phyloP scores from a whole-genome alignment of 1,140 invertebrate species.

The Homarus americanus region DNA sequence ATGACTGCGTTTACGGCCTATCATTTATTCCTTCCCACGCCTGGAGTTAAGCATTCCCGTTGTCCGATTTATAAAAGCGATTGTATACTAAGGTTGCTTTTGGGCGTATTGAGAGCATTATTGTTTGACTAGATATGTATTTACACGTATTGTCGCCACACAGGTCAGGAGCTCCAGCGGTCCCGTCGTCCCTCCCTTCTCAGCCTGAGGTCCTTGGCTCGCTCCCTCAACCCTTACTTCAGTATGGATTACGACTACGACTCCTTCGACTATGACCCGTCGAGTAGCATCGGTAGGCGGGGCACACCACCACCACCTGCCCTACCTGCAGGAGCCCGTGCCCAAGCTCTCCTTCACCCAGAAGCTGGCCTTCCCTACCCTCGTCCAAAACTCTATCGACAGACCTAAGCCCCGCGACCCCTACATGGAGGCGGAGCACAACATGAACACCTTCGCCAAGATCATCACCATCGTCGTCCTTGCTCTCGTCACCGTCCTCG shows the following conservation, averaged over 20 bases:
- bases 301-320: not conserved
- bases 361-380: constrained; percentile 84
- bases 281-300: not conserved
- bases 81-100: too few species aligned
- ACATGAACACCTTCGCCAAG: constrained; percentile 85
- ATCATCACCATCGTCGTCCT: constrained; percentile 85
- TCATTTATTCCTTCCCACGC: too few species aligned
- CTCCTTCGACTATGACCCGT: constrained; percentile 60
- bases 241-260: constrained; percentile 75
- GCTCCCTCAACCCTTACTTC: constrained; percentile 73
- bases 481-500: constrained; percentile 85
- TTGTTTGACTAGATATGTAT: too few species aligned
- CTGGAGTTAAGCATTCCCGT: too few species aligned
- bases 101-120: too few species aligned
- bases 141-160: not conserved
- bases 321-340: constrained; percentile 66
- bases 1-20: too few species aligned
- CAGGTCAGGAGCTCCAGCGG: constrained; percentile 62
- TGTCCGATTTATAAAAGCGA: too few species aligned
- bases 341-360: constrained; percentile 83
- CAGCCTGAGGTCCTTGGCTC: constrained; percentile 70
- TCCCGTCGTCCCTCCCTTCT: constrained; percentile 69
- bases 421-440: constrained; percentile 80
- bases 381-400: constrained; percentile 84
- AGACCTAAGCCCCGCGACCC: constrained; percentile 81